Evolutionary conservation across 2,888 invertebrate genomes (phyloP), one percentile per base, ranked within the genome.

Genomic region (Sturmia bella): DNA sequence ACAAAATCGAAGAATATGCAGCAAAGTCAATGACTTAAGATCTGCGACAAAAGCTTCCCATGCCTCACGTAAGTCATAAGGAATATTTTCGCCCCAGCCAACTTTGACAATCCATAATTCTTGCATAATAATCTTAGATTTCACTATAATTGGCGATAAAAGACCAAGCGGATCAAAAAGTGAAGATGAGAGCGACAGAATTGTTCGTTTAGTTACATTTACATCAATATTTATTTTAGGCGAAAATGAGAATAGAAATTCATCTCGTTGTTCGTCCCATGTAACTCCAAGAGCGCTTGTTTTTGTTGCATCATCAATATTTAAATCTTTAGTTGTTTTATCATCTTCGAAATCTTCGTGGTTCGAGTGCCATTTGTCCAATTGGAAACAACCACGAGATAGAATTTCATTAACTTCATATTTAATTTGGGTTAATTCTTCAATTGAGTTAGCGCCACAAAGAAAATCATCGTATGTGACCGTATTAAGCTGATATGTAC

Each of bases 391-490:
- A 24, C 54, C 54, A n/a, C 17, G 15, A 9, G 2, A 9, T 1
- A 54, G 54, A 32, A 56, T 19, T 15, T 21, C n/a, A 24, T 5
- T 59, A 3, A 74, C 52, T 15, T 64, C 69, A 0, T 50, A 3
- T 19, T 73, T 70, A 5, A 76, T 59, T 43, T 27, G 43, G 13
- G 41, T 32, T 11, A 82, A 19, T 1, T 64, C 56, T n/a, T 57
- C 52, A 3, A 83, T 41, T n/a, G 59, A 52, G 27, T 83, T 56
- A 19, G 84, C 83, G 12, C 83, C 83, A 61, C 80, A 45, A 3
- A 82, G n/a, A 48, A 84, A 48, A 24, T 84, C 84, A 27, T 83
- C 84, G n/a, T n/a, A n/a, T n/a, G n/a, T 54, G 15, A 54, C 54
- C 1, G 27, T 54, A 54, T 54, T 54, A 0, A 54, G 27, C 7